Evolutionary conservation across 2,888 invertebrate species (phyloP).

Genomic region (Gymnocheta viridis): DNA sequence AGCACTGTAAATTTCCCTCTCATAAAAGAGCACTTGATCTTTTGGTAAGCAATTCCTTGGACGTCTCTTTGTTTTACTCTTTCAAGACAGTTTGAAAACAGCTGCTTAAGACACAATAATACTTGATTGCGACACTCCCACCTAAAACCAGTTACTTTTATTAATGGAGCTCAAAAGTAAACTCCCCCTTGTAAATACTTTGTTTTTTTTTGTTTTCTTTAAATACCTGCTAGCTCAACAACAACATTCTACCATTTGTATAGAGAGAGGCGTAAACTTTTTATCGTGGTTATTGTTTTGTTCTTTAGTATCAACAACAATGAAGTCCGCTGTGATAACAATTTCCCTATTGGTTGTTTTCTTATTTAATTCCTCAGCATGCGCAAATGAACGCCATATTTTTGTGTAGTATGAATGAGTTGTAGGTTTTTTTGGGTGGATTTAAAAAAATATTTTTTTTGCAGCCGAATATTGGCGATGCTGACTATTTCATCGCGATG

Average conservation of each 20-base stretch:
- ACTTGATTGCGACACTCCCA: slow-evolving; percentile 12
- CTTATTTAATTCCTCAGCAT: slow-evolving; percentile 70
- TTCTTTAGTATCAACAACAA: slow-evolving; percentile 39
- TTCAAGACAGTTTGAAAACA: slow-evolving; percentile 30
- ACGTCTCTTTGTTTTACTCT: background rate
- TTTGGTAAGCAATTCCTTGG: background rate
- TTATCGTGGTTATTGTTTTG: background rate
- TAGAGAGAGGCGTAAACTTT: slow-evolving; percentile 24
- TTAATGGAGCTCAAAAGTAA: slow-evolving; percentile 60
- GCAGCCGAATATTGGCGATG: background rate
- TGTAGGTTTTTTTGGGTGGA: too few relatives aligned
- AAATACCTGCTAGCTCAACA: slow-evolving; percentile 36
- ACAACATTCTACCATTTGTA: slow-evolving; percentile 5
- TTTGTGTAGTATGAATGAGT: slow-evolving; percentile 6
- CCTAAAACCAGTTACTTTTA: slow-evolving; percentile 75
- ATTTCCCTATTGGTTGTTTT: slow-evolving; percentile 75
- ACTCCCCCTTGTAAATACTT: slow-evolving; percentile 73
- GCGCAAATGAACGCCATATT: slow-evolving; percentile 79
- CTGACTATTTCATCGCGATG: background rate
- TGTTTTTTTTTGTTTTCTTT: background rate
- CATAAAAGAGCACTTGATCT: too few relatives aligned
- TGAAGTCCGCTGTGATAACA: slow-evolving; percentile 69
- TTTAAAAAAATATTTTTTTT: background rate
- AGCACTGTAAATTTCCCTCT: too few relatives aligned
- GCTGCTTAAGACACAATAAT: slow-evolving; percentile 2